Evolutionary conservation across 1,140 invertebrate genomes (phyloP).

Genomic region (Macrobrachium nipponense): DNA sequence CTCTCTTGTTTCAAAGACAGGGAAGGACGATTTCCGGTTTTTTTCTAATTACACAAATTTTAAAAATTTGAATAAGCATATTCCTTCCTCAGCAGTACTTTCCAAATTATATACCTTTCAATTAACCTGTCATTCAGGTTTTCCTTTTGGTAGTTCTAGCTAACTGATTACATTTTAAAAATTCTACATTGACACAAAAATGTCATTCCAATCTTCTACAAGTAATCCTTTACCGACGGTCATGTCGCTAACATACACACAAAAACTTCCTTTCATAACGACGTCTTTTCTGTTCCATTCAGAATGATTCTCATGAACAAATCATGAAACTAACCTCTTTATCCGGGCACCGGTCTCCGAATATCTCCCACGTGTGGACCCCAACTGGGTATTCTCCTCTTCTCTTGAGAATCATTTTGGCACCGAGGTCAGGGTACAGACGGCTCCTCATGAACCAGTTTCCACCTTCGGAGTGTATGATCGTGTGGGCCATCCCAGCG

Average conservation of each 20-base stretch:
- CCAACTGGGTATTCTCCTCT: slow-evolving; percentile 31
- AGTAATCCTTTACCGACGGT: background rate
- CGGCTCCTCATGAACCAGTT: slow-evolving; percentile 46
- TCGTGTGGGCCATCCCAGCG: slow-evolving; percentile 25
- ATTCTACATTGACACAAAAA: background rate
- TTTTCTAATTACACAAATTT: too few relatives aligned
- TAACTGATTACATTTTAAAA: background rate
- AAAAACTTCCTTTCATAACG: too few relatives aligned
- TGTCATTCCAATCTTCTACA: background rate
- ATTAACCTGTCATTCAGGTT: too few relatives aligned
- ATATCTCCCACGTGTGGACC: slow-evolving; percentile 36
- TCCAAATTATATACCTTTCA: too few relatives aligned
- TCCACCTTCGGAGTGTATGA: background rate
- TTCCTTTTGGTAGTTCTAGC: too few relatives aligned
- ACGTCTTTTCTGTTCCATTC: too few relatives aligned
- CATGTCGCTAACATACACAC: too few relatives aligned
- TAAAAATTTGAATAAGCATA: too few relatives aligned
- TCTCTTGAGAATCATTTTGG: slow-evolving; percentile 22
- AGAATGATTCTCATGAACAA: too few relatives aligned
- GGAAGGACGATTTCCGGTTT: too few relatives aligned
- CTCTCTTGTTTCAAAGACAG: too few relatives aligned
- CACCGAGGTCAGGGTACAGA: slow-evolving; percentile 13
- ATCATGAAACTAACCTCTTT: slow-evolving; percentile 24
- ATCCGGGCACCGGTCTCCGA: slow-evolving; percentile 30
- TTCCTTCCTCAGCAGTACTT: too few relatives aligned